Evolutionary conservation across 2,113 vertebrate species (phyloP), one percentile per base, ranked within the genome.

Genomic region (Piprites chloris): DNA sequence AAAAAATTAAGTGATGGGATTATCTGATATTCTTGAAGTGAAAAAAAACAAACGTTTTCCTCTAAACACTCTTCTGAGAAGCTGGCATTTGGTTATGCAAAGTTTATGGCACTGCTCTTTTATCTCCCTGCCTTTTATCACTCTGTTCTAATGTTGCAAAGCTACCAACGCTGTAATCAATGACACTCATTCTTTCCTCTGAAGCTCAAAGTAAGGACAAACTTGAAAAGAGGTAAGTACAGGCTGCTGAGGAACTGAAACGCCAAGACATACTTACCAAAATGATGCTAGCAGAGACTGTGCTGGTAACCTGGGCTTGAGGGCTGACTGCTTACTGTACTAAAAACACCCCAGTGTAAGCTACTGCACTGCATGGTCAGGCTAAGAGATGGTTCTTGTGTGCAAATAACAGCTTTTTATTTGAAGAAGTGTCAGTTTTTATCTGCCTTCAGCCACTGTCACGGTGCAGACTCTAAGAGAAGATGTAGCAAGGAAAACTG

Each of bases 51-150:
- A 74, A 89, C 28, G 0, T 84, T 94, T 92, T 89, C 75, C 66
- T 85, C 78, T 68, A 68, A 94, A 84, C 26, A 13, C 52, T 80
- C 76, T 68, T 68, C 71, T 49, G n/a, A 85, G 76, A 76, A 53
- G 46, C 66, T 93, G 75, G 58, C 53, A 87, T 78, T 94, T 87
- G 53, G 53, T 68, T 94, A 87, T 44, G 66, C 91, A 87, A 93
- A 94, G 63, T 67, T 79, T 39, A 93, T 9, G 24, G 66, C 30
- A n/a, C 7, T 46, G 67, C 21, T 75, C 33, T 87, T 79, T 66
- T 46, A 78, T 63, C 62, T 89, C 74, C 46, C 63, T n/a, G n/a
- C n/a, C n/a, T n/a, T n/a, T n/a, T n/a, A 69, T 65, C 58, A 7
- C 74, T 72, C 66, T 23, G 35, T 62, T 84, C 62, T 58, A 49